These are phyloP conservation scores for Macrobrachium nipponense DNA, from an alignment of 1,140 invertebrate species.

Conservation along the genomic window DNA sequence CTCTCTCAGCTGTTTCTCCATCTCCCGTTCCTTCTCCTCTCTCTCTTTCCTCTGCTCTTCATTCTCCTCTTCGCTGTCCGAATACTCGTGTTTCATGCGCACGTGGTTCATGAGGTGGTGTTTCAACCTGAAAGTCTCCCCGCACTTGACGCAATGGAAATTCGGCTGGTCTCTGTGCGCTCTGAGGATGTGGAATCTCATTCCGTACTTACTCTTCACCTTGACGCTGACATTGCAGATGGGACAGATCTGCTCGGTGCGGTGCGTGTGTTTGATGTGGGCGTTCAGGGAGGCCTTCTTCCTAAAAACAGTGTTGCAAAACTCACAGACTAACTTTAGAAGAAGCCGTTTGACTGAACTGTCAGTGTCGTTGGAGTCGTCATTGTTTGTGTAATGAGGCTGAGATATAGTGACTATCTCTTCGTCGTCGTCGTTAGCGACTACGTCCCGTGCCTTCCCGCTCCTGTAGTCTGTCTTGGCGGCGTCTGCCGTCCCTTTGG, in stretches of 20 bases:
- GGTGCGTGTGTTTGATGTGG: slow-evolving; percentile 61
- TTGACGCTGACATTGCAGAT: slow-evolving; percentile 62
- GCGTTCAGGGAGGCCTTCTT: slow-evolving; percentile 56
- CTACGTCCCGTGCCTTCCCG: no score
- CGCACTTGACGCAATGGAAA: slow-evolving; percentile 60
- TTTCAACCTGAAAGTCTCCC: slow-evolving; percentile 54
- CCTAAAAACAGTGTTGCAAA: slow-evolving; percentile 56
- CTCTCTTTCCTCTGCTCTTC: slow-evolving; percentile 1
- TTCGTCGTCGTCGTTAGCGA: slow-evolving; percentile 3
- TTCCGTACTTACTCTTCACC: slow-evolving; percentile 59
- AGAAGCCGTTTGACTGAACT: slow-evolving; percentile 21
- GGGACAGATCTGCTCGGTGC: slow-evolving; percentile 54
- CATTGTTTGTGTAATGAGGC: slow-evolving; percentile 25
- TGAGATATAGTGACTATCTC: slow-evolving; percentile 21
- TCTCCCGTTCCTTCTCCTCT: slow-evolving; percentile 17
- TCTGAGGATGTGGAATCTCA: slow-evolving; percentile 63
- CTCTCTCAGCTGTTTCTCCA: slow-evolving; percentile 4
- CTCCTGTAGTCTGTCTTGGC: slow-evolving; percentile 13
- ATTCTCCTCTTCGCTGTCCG: slow-evolving; percentile 24
- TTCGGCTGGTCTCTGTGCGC: slow-evolving; percentile 56
- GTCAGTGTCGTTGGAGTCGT: slow-evolving; percentile 23
- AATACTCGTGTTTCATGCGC: slow-evolving; percentile 44
- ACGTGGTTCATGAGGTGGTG: slow-evolving; percentile 63
- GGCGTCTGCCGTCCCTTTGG: slow-evolving; percentile 23
- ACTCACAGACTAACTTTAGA: slow-evolving; percentile 57